These are phyloP conservation scores for Creontiades dilutus DNA, from an alignment of 2,888 invertebrate species.

Conservation along the genomic window DNA sequence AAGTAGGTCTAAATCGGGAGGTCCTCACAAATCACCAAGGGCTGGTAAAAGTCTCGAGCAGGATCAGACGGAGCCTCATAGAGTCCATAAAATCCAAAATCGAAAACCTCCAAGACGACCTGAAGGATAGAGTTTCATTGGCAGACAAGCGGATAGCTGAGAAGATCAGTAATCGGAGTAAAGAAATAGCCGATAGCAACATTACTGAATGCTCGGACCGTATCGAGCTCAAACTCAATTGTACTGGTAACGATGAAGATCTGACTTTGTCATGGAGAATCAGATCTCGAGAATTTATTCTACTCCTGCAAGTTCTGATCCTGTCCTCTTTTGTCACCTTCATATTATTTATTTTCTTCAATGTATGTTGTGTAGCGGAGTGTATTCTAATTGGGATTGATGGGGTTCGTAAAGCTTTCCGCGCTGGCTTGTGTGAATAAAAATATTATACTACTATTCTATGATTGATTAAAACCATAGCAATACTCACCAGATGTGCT, in stretches of 20 bases:
- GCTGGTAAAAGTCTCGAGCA: neutral
- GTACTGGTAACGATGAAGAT: constrained; percentile 41
- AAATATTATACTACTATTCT: neutral
- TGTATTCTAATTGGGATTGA: constrained; percentile 37
- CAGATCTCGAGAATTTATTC: neutral
- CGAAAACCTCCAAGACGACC: constrained; percentile 46
- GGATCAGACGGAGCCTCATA: constrained; percentile 63
- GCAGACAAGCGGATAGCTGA: constrained; percentile 13
- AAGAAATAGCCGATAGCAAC: neutral
- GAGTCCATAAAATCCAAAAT: constrained; percentile 58
- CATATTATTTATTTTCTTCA: constrained; percentile 67
- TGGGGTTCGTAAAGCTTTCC: constrained; percentile 2
- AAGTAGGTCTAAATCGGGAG: constrained; percentile 56
- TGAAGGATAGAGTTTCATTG: constrained; percentile 43
- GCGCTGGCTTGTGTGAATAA: neutral
- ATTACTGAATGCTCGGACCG: neutral
- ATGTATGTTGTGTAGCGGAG: constrained; percentile 52
- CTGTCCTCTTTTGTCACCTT: constrained; percentile 58
- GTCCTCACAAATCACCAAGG: constrained; percentile 36
- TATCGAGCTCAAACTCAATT: constrained; percentile 29
- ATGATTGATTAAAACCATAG: no score
- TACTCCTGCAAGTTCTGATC: constrained; percentile 49
- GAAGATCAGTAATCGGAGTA: neutral
- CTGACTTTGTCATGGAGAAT: constrained; percentile 52
- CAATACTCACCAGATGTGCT: no score